A percentile compares a stretch with the other conserved stretches of the same genome.
Evolutionary conservation across 2,113 vertebrate genomes (phyloP).

Genomic region (Triplophysa rosa): DNA sequence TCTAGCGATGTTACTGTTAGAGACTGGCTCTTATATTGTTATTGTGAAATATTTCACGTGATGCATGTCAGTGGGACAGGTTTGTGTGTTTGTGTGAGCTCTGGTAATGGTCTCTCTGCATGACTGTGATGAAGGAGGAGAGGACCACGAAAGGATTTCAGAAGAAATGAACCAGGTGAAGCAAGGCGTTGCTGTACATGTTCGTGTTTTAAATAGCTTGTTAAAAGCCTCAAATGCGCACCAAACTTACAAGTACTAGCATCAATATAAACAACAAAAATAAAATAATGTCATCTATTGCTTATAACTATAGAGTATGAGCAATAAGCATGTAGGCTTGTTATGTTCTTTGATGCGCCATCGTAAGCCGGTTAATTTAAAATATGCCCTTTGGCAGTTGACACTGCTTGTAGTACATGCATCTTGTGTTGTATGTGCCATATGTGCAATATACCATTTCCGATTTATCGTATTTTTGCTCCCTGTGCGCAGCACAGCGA

Average conservation of each 20-base stretch:
- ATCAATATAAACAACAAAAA: too few species aligned
- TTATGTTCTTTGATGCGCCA: slow-evolving; percentile 11
- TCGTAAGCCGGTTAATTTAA: background rate
- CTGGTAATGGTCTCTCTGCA: slow-evolving; percentile 3
- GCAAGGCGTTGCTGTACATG: too few species aligned
- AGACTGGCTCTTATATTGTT: background rate
- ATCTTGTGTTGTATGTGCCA: background rate
- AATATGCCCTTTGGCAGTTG: background rate
- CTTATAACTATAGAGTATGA: background rate
- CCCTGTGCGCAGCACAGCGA: slow-evolving; percentile 3
- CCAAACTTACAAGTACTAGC: too few species aligned
- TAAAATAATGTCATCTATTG: background rate
- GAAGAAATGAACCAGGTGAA: too few species aligned
- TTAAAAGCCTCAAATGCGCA: too few species aligned
- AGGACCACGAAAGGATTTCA: background rate
- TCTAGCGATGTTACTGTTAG: background rate
- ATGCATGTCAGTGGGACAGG: background rate
- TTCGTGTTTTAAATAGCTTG: too few species aligned
- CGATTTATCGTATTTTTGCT: background rate
- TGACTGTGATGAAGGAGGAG: slow-evolving; percentile 18
- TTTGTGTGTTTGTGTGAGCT: background rate
- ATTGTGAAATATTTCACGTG: background rate
- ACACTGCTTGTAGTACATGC: background rate
- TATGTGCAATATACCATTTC: background rate
- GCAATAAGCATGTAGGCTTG: slow-evolving; percentile 11